A percentile compares a stretch with the other conserved stretches of the same genome.
Evolutionary conservation across 2,888 invertebrate species (phyloP).

Genomic region (Latrodectus hesperus): DNA sequence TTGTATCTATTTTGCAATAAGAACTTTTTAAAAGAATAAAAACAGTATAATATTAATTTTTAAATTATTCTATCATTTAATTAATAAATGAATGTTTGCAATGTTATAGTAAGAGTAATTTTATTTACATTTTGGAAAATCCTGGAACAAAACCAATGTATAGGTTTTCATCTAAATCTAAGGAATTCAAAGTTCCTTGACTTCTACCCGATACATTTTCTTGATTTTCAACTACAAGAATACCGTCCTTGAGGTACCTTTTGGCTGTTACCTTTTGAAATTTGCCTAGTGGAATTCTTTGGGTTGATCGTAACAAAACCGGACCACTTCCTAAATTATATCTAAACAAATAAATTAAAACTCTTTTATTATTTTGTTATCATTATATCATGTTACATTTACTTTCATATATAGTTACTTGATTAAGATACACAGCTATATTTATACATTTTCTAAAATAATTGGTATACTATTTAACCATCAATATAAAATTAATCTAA

Average conservation of each 20-base stretch:
- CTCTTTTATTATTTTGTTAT: no score
- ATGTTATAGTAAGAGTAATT: neutral
- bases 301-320: conserved; percentile 83
- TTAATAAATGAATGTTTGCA: neutral
- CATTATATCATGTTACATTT: no score
- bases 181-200: conserved; percentile 84
- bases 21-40: neutral
- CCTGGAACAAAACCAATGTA: conserved; percentile 87
- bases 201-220: conserved; percentile 88
- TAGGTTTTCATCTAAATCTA: conserved; percentile 87
- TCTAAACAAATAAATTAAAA: conserved; percentile 70
- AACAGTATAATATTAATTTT: neutral
- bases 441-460: no score
- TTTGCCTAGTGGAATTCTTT: conserved; percentile 83
- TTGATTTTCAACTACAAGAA: conserved; percentile 85
- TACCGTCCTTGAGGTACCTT: conserved; percentile 87
- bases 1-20: neutral
- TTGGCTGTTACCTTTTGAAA: conserved; percentile 87
- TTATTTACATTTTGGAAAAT: conserved; percentile 83
- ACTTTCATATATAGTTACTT: no score
- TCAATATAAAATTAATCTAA: no score
- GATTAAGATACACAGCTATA: no score
- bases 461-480: no score
- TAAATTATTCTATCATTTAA: neutral
- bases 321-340: conserved; percentile 91